Conservation (phyloP, 2,888 invertebrate genomes). For the Octonoba sinensis region DNA sequence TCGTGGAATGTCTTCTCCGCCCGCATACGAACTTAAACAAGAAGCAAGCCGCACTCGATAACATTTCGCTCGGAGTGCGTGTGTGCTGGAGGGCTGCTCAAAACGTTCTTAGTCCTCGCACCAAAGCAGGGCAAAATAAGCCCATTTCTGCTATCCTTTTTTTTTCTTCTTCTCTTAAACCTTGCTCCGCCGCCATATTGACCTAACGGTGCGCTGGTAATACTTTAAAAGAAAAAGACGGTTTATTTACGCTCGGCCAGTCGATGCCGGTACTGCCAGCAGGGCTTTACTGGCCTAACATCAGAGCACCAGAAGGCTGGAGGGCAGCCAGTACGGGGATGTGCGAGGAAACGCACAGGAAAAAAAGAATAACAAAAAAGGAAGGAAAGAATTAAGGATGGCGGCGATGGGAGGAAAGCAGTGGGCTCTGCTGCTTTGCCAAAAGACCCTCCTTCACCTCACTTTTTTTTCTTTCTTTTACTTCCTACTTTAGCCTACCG, state of each 20-base stretch:
- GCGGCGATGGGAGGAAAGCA: slow-evolving; percentile 8
- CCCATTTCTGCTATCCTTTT: background rate
- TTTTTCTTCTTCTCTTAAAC: background rate
- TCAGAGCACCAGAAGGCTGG: slow-evolving; percentile 33
- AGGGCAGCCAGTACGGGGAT: slow-evolving; percentile 47
- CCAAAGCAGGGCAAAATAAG: slow-evolving; percentile 3
- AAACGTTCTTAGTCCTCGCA: too few species aligned
- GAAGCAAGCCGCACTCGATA: too few species aligned
- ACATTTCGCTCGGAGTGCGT: too few species aligned
- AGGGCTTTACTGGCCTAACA: slow-evolving; percentile 19
- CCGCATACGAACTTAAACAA: too few species aligned
- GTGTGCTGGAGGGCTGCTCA: too few species aligned
- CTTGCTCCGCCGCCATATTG: slow-evolving; percentile 49
- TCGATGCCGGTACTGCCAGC: slow-evolving; percentile 28
- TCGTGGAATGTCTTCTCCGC: too few species aligned
- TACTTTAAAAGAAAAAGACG: slow-evolving; percentile 18
- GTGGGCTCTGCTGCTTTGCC: slow-evolving; percentile 8
- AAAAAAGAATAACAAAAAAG: slow-evolving; percentile 25
- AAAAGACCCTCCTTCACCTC: slow-evolving; percentile 1
- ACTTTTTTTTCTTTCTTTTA: slow-evolving; percentile 13
- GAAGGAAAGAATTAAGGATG: slow-evolving; percentile 23
- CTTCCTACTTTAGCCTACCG: slow-evolving; percentile 29
- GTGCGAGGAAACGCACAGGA: background rate
- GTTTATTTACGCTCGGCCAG: slow-evolving; percentile 55
- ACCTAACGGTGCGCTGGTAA: slow-evolving; percentile 40